phyloP scores from a whole-genome alignment of 64 coral and sea anemone genomes.

The Porites lutea region DNA sequence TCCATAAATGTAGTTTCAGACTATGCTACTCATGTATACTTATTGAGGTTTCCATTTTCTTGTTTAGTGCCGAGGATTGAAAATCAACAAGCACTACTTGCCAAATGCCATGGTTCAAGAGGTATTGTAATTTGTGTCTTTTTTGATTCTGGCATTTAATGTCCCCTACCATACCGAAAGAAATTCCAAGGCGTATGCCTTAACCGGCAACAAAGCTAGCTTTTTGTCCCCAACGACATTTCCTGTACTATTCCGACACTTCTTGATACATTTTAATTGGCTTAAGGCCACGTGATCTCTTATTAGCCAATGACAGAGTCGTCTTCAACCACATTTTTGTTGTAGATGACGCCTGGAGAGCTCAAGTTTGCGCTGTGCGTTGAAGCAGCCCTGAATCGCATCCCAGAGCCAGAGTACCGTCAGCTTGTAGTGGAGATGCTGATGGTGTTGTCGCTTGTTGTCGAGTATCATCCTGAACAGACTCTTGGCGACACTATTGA shows the following conservation, averaged over 20 bases:
- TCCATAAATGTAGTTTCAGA: too few species aligned
- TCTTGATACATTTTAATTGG: too few species aligned
- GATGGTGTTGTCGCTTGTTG: constrained; percentile 93
- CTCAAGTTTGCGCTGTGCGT: constrained; percentile 97
- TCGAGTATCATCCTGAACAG: constrained; percentile 92
- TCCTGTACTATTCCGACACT: too few species aligned
- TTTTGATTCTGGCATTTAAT: not conserved
- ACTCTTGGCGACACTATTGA: constrained; percentile 86
- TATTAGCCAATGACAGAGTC: too few species aligned
- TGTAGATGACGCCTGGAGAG: constrained; percentile 95
- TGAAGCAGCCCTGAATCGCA: constrained; percentile 92
- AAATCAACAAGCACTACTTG: constrained; percentile 60
- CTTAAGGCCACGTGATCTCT: too few species aligned
- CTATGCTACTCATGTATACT: too few species aligned
- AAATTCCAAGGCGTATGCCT: not conserved
- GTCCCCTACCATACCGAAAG: too few species aligned
- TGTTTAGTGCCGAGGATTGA: constrained; percentile 61
- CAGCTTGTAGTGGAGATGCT: constrained; percentile 92
- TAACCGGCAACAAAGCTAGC: too few species aligned
- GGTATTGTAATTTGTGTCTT: constrained; percentile 18
- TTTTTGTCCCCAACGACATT: too few species aligned
- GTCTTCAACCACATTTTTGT: too few species aligned
- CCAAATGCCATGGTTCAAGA: constrained; percentile 73
- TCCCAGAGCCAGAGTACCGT: constrained; percentile 98
- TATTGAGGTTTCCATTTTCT: not conserved